Base-by-base conservation (phyloP, 2,888 invertebrate species). In the Prosapia bicincta region DNA sequence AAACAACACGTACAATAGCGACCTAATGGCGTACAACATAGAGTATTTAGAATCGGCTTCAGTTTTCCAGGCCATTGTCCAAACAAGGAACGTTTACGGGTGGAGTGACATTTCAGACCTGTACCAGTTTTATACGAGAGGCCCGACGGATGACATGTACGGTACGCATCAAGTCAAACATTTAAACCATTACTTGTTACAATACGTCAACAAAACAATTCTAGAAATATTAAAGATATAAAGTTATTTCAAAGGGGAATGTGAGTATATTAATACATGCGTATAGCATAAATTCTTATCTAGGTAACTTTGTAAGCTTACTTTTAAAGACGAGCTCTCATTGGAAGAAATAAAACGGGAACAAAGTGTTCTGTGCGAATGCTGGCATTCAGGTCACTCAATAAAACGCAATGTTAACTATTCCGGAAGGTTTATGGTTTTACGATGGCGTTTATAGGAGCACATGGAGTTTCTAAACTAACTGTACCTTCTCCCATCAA, bases 91-190 rank as follows among this genome's bases (percentile, higher is more conserved):
- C 84, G 87, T 90, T 85, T 91, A 91, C 80, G 92, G 92, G 0
- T 91, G 91, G 91, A 90, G 90, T 81, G 90, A 91, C 87, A 90
- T 91, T 74, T 91, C 91, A 83, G 91, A 91, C 82, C 89, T 91
- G 78, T 91, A 91, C 85, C 91, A 90, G 83, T 92, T 92, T 85
- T 90, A 90, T 85, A 91, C 91, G 0, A 85, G 90, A 32, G 89
- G 90, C 20, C 54, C 54, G n/a, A 20, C 54, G 3, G 54, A 54
- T 20, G 54, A 54, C 6, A 20, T 54, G 6, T 54, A 54, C 20
- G 54, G 54, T 54, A 54, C 6, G 15, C 10, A 13, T 38, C 6
- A 3, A 38, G 3, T 38, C 3, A 6, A 10, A 6, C 38, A 13
- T 6, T 38, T 3, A 38, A 13, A 38, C 38, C 3, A 38, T 6